Base-by-base conservation (phyloP, 1,140 invertebrate species). In the Brachionus asplanchnoidis region DNA sequence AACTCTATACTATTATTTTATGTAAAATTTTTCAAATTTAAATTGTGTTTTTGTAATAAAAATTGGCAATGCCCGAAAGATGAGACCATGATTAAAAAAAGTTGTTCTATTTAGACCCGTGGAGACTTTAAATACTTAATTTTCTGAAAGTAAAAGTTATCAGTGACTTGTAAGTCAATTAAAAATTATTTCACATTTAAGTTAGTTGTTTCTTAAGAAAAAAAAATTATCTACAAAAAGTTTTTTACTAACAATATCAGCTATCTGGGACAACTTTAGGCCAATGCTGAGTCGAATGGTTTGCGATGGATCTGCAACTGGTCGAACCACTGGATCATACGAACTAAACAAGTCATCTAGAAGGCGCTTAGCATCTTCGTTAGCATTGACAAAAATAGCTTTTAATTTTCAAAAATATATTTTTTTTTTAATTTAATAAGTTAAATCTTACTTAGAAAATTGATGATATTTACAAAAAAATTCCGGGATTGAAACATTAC, bases 361-460 rank as follows among this genome's bases (percentile, higher is more conserved):
- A 23, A 84, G 42, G 5, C 84, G 14, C 28, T 84, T 84, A 0
- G 84, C 79, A 68, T 82, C 79, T 82, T 82, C 79, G 36, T 82
- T 82, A 23, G 50, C 32, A 28, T 50, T 28, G 7, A 77, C 23
- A 46, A 28, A 50, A n/a, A 20, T n/a, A 46, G 46, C 17, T 36
- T 32, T 8, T 7, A 75, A 17, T 75, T 75, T 70, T 36, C 6
- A 12, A 44, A 20, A 42, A 50, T 20, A 12, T 1, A 77, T 6
- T 8, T 75, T 40, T 73, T 73, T 17, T 17, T 11, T 46, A 4
- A 7, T 14, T 77, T 12, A 17, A 50, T 7, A 6, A 42, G 7
- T 73, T 2, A 32, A 28, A 32, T 32, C 26, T 68, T 68, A 68
- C 66, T 32, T 40, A 68, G 14, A 68, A 32, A 68, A 28, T 40